Base-by-base conservation (phyloP, 2,113 vertebrate species). In the Rostratula benghalensis region DNA sequence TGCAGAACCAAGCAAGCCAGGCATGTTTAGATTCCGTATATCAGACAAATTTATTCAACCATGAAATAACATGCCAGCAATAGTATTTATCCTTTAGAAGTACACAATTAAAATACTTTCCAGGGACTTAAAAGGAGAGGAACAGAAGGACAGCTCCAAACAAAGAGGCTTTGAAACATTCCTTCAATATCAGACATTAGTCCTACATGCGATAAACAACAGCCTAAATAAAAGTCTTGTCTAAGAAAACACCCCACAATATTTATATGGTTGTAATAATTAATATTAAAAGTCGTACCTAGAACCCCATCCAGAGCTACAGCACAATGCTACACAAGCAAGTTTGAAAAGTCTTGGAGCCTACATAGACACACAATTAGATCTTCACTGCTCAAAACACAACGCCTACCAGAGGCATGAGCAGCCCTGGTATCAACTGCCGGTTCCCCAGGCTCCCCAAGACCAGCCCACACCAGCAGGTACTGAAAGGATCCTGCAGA, bases 81-180 rank as follows among this genome's bases (percentile, higher is more conserved):
- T 46, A 86, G 51, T 77, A 45, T 74, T 73, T 67, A 76, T 45
- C 57, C 57, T 91, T 91, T 57, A 87, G 84, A 94, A 93, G 54
- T 20, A 45, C 61, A 17, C 69, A 53, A 94, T 93, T 93, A 88
- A 86, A 85, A 77, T 74, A 69, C 31, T 80, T 94, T 78, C 59
- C 27, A 41, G 59, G n/a, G 45, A 89, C 35, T 89, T 50, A 23
- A 77, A 77, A 94, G 76, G 48, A 60, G 11, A 70, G n/a, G 59
- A 93, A 75, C 51, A 70, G 74, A 78, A 89, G 13, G n/a, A 89
- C 60, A 92, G 39, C 65, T 83, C 30, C 64, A 87, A 65, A 60
- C 73, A n/a, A 89, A 86, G 33, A 78, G 30, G 31, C 51, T 81
- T 59, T 74, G 69, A 94, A 91, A 82, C 43, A 46, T 46, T 56